These are phyloP conservation scores for Coleophora flavipennella DNA, from an alignment of 2,888 invertebrate species.

Conservation along the genomic window DNA sequence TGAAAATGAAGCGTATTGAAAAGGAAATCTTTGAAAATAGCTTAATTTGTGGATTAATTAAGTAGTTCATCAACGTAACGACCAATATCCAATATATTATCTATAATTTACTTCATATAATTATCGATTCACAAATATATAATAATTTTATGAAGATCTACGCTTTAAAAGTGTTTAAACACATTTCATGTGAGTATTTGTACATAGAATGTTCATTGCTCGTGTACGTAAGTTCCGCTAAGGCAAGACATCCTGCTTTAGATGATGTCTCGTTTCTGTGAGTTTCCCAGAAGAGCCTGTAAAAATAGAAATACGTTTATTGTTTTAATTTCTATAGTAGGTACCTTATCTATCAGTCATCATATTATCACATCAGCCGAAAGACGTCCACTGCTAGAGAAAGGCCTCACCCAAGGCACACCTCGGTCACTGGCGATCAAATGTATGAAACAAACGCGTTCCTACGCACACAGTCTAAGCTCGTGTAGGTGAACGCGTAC, in stretches of 20 bases:
- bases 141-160: too few relatives aligned
- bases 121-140: neutral
- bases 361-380: too few relatives aligned
- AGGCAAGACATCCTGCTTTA: conserved; percentile 15
- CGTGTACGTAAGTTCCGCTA: neutral
- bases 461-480: too few relatives aligned
- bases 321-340: neutral
- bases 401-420: too few relatives aligned
- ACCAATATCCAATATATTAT: too few relatives aligned
- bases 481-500: too few relatives aligned
- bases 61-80: conserved; percentile 6
- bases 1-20: conserved; percentile 59
- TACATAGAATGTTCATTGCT: conserved; percentile 1
- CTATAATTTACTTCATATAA: conserved; percentile 6
- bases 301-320: conserved; percentile 17
- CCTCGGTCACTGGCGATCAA: too few relatives aligned
- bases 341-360: too few relatives aligned
- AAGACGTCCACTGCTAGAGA: too few relatives aligned
- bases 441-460: too few relatives aligned
- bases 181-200: conserved; percentile 16
- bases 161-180: conserved; percentile 2
- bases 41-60: neutral
- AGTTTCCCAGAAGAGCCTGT: conserved; percentile 61
- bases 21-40: conserved; percentile 39
- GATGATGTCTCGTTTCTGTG: conserved; percentile 59